Evolutionary conservation across 2,888 invertebrate species (phyloP).

Genomic region (Cephus nigrinus): DNA sequence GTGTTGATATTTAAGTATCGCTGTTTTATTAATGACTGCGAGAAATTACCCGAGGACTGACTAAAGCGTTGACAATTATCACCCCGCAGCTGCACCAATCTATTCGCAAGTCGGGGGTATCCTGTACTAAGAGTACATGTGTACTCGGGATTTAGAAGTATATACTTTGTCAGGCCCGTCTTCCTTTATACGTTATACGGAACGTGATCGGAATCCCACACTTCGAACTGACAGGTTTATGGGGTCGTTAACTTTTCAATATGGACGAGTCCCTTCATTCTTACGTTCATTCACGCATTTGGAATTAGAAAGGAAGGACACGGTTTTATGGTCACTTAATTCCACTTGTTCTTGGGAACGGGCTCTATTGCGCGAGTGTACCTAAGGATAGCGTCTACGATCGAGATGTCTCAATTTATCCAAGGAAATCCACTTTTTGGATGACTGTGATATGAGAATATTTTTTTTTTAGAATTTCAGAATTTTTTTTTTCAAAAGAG

Average conservation of each 20-base stretch:
- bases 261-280: neutral
- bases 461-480: neutral
- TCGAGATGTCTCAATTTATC: neutral
- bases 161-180: neutral
- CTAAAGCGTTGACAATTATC: neutral
- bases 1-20: neutral
- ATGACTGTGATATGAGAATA: neutral
- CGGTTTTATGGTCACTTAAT: slow-evolving; percentile 27
- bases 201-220: neutral
- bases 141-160: neutral
- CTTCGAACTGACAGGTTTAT: neutral
- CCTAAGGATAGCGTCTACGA: neutral
- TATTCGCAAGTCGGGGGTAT: neutral
- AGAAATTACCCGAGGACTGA: neutral
- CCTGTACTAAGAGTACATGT: neutral
- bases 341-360: slow-evolving; percentile 14
- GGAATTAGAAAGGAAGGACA: neutral
- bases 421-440: neutral
- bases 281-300: neutral
- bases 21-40: neutral
- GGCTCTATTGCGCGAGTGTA: neutral
- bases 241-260: neutral
- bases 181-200: neutral
- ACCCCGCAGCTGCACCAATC: neutral
- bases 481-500: neutral